phyloP scores from a whole-genome alignment of 2,113 vertebrate species.

The Myrmecophaga tridactyla region DNA sequence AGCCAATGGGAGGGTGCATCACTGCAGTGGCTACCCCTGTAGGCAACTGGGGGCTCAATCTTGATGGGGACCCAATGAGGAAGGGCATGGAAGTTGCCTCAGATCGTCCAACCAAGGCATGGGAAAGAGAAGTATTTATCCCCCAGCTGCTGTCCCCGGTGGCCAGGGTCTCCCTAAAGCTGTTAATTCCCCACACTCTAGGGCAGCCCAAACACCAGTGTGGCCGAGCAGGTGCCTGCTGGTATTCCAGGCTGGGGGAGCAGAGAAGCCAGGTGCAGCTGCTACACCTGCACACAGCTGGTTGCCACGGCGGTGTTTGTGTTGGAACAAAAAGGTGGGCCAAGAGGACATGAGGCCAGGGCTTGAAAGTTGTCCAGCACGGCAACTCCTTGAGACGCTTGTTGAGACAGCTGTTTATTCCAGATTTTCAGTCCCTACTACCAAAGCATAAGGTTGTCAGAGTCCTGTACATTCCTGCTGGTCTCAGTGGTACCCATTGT shows the following conservation, averaged over 20 bases:
- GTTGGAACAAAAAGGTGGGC: not conserved
- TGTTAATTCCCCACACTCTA: too few species aligned
- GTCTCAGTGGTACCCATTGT: accelerated
- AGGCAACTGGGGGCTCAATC: not conserved
- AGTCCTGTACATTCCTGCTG: not conserved
- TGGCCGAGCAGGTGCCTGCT: not conserved
- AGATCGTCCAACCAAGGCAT: accelerated
- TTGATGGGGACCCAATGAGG: too few species aligned
- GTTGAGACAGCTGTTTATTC: not conserved
- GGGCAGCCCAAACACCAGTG: too few species aligned
- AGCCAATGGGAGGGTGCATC: not conserved
- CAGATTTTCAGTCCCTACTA: too few species aligned
- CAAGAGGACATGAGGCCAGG: not conserved
- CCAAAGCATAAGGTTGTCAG: accelerated
- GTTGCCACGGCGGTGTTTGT: not conserved
- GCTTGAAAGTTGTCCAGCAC: not conserved
- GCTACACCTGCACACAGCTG: not conserved
- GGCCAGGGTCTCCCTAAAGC: not conserved
- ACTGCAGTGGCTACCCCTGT: accelerated
- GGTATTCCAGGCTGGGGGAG: too few species aligned
- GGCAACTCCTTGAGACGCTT: not conserved
- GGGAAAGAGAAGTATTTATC: not conserved
- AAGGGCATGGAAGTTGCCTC: not conserved
- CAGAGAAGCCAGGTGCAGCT: not conserved
- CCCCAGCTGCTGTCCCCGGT: not conserved